Evolutionary conservation across 2,797 vertebrate species (phyloP).

Genomic region (Parauchenoglanis ngamensis): DNA sequence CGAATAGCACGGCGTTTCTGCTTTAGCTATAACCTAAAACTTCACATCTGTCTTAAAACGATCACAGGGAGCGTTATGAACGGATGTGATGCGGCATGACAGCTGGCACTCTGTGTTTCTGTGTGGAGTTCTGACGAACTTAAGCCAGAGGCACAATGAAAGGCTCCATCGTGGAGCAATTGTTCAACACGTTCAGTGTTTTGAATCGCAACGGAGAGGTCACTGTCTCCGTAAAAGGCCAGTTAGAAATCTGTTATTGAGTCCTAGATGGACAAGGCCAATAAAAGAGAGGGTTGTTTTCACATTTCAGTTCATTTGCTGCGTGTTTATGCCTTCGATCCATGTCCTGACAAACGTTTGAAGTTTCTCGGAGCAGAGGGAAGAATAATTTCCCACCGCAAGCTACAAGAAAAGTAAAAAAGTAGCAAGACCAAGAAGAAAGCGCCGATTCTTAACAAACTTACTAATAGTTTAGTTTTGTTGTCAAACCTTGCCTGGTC

Average conservation of each 20-base stretch:
- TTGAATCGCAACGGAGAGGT: conserved; percentile 22
- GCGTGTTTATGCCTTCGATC: conserved; percentile 13
- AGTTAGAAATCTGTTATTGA: conserved; percentile 12
- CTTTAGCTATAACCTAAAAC: conserved; percentile 35
- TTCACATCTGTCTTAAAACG: conserved; percentile 42
- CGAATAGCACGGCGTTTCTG: conserved; percentile 35
- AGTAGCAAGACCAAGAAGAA: conserved; percentile 12
- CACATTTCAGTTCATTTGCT: conserved; percentile 1
- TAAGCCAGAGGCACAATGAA: conserved; percentile 40
- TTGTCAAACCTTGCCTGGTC: conserved; percentile 34
- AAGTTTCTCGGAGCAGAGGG: neutral
- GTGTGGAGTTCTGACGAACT: conserved; percentile 43
- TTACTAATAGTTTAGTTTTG: conserved; percentile 30
- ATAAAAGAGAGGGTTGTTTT: neutral
- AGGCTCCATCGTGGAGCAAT: conserved; percentile 8
- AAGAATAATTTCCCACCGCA: neutral
- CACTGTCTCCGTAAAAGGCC: conserved; percentile 1
- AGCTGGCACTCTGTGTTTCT: conserved; percentile 50
- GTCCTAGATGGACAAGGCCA: conserved; percentile 8
- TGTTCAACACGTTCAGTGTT: conserved; percentile 36
- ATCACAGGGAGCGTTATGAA: conserved; percentile 14
- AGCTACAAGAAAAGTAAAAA: neutral
- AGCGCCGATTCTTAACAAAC: conserved; percentile 8
- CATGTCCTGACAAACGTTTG: neutral
- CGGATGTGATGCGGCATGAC: conserved; percentile 40